These are phyloP conservation scores for Latrodectus elegans DNA, from an alignment of 2,888 invertebrate species.

Conservation along the genomic window DNA sequence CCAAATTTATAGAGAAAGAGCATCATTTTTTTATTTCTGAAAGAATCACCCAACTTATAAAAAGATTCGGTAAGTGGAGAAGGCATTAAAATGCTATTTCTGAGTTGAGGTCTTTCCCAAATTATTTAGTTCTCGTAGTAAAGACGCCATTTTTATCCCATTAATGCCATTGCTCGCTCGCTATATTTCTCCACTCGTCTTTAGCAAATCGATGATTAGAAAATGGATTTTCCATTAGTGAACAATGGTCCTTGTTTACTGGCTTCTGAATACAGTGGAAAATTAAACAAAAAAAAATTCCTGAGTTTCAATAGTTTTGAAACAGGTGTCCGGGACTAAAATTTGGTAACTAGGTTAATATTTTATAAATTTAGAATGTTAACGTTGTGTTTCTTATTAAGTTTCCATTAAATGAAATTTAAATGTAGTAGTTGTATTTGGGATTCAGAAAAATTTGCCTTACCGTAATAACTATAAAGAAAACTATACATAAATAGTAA, in stretches of 20 bases:
- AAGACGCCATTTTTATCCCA: slow-evolving; percentile 52
- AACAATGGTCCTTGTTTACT: slow-evolving; percentile 42
- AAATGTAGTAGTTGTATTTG: no score
- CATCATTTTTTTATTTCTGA: no score
- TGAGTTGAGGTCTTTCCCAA: slow-evolving; percentile 4
- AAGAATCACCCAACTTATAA: no score
- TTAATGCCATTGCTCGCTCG: slow-evolving; percentile 39
- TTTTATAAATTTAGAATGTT: no score
- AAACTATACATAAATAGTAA: no score
- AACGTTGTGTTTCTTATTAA: no score
- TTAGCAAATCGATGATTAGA: slow-evolving; percentile 39
- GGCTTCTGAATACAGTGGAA: slow-evolving; percentile 29
- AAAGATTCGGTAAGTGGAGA: slow-evolving; percentile 9
- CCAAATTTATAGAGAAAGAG: no score
- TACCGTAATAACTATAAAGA: no score
- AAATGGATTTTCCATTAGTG: slow-evolving; percentile 58
- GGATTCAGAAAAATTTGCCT: no score
- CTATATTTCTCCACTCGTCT: slow-evolving; percentile 7
- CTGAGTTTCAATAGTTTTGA: slow-evolving; percentile 7
- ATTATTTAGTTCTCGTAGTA: slow-evolving; percentile 5
- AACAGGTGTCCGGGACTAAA: slow-evolving; percentile 16
- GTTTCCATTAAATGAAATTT: no score
- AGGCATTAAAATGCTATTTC: not conserved
- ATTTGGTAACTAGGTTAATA: no score
- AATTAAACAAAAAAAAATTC: slow-evolving; percentile 6